These are phyloP conservation scores for Parnassius apollo DNA, from an alignment of 2,888 invertebrate genomes.

Conservation along the genomic window DNA sequence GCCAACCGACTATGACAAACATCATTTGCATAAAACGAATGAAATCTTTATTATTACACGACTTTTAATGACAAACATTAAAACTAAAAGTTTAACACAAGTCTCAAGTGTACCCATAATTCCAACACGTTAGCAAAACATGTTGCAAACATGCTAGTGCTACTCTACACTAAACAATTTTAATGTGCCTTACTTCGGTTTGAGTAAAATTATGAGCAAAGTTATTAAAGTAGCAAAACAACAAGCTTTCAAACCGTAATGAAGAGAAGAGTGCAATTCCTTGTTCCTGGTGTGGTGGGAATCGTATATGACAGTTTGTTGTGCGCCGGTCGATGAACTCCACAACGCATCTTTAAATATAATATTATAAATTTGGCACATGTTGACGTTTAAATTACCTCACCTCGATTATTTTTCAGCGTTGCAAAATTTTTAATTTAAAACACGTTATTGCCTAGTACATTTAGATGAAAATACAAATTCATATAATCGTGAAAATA, in stretches of 20 bases:
- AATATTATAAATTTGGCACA: slow-evolving; percentile 16
- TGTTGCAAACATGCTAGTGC: slow-evolving; percentile 27
- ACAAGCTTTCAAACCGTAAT: slow-evolving; percentile 49
- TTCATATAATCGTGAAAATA: no score
- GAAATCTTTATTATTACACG: not conserved
- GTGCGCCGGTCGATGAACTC: slow-evolving; percentile 18
- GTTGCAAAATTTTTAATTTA: no score
- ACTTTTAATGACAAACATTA: slow-evolving; percentile 8
- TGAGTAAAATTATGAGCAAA: slow-evolving; percentile 35
- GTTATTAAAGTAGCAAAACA: slow-evolving; percentile 38
- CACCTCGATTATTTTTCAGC: not conserved
- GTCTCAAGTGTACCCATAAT: slow-evolving; percentile 25
- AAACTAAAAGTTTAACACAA: slow-evolving; percentile 1
- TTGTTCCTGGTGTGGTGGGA: slow-evolving; percentile 41
- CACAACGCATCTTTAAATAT: slow-evolving; percentile 14
- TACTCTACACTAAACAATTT: slow-evolving; percentile 32
- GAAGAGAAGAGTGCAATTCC: slow-evolving; percentile 49
- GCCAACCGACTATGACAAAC: no score
- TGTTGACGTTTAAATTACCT: slow-evolving; percentile 16
- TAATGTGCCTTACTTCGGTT: slow-evolving; percentile 34
- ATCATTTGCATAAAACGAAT: no score
- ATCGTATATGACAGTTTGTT: slow-evolving; percentile 39
- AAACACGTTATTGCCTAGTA: no score
- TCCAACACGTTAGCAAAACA: slow-evolving; percentile 32
- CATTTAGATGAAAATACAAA: no score